Percentiles rank a stretch among this genome's conserved stretches.
Conservation (phyloP, 2,797 vertebrate genomes). For the Apogon talboti region DNA sequence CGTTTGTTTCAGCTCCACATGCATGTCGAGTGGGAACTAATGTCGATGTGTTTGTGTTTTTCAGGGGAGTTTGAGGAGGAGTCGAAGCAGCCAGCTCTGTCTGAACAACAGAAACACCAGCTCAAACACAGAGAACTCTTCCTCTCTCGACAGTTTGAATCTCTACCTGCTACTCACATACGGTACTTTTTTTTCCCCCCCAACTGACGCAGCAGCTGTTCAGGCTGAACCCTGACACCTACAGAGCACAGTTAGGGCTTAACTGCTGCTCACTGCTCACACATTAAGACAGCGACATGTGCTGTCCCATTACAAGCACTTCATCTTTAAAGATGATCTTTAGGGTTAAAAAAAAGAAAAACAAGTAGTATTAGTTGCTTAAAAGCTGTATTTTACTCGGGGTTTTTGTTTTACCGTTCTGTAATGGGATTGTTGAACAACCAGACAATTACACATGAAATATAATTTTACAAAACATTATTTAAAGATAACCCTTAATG, state of each 20-base stretch:
- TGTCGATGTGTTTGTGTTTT: slow-evolving; percentile 20
- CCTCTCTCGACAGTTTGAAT: slow-evolving; percentile 94
- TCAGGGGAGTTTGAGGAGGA: slow-evolving; percentile 95
- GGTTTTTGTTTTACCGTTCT: too few species aligned
- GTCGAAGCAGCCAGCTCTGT: slow-evolving; percentile 91
- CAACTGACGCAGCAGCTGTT: neutral
- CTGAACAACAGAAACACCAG: slow-evolving; percentile 93
- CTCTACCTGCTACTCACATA: slow-evolving; percentile 94
- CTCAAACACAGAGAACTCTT: slow-evolving; percentile 96
- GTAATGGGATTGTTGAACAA: too few species aligned
- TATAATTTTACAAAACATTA: too few species aligned
- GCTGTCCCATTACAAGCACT: neutral
- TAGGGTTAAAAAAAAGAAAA: too few species aligned
- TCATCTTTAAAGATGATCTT: neutral
- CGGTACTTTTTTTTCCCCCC: slow-evolving; percentile 75
- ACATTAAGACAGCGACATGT: neutral
- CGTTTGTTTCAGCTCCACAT: too few species aligned
- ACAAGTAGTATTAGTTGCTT: too few species aligned
- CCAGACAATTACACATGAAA: too few species aligned
- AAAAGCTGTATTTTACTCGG: too few species aligned
- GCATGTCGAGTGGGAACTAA: fast-evolving
- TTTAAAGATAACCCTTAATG: too few species aligned
- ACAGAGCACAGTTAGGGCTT: neutral
- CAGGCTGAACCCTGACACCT: neutral
- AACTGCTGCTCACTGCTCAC: neutral